Evolutionary conservation across 2,888 invertebrate species (phyloP), one percentile per base, ranked within the genome.

Genomic region (Ormyrus labotus): DNA sequence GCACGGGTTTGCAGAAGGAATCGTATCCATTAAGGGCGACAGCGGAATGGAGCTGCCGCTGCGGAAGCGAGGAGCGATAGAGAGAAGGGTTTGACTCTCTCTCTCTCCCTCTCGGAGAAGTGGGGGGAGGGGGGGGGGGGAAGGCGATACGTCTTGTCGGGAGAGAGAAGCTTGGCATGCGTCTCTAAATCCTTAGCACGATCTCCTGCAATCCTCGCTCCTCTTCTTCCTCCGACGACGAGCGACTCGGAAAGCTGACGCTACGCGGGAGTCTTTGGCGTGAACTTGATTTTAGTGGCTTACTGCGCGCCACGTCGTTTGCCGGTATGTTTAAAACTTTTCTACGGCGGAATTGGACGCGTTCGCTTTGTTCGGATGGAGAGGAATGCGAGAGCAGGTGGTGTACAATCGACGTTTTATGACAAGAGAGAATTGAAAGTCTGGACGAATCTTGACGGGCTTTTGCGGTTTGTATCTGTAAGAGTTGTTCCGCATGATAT

Each of bases 111-210:
- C 34, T 13, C 34, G 72, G 9, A 10, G 11, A 51, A 50, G 64
- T n/a, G 13, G 61, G 19, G 50, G 13, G 61, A 11, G 50, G 55
- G 13, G 45, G 57, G 60, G 60, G 60, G 60, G 64, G 58, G 57
- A 65, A 55, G 79, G 80, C 75, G 78, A 81, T 83, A 79, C 70
- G 76, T 81, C 78, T 81, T 79, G 72, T 78, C 68, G 69, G 71
- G 47, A 64, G 13, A 57, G 64, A 72, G 70, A 67, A 75, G 58
- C 70, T 81, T 71, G 74, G 71, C 80, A 80, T 80, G 82, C 80
- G 78, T 83, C 83, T 82, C 82, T 83, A 83, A 84, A 85, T 84
- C 84, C 83, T 84, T 81, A 81, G 84, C 82, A 83, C 84, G 84
- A 84, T 82, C 83, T 81, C 78, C 78, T 69, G 76, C 75, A 75